A percentile compares a stretch with the other conserved stretches of the same genome.
Conservation (phyloP, 1,140 invertebrate species). For the Lucilia cuprina region DNA sequence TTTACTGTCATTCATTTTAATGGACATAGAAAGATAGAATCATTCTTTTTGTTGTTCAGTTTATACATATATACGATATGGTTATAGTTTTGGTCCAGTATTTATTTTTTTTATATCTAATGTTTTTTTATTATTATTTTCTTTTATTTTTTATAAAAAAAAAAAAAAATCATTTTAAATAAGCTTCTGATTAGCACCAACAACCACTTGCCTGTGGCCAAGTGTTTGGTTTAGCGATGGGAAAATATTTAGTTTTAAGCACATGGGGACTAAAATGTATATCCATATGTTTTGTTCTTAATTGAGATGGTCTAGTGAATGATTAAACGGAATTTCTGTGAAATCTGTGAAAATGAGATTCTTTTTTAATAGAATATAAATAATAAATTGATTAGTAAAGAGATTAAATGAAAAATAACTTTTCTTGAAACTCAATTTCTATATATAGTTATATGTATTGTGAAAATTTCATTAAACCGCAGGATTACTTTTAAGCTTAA, state of each 20-base stretch:
- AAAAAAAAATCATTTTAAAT: not conserved
- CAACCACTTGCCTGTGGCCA: not conserved
- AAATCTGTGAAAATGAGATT: no score
- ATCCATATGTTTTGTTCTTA: no score
- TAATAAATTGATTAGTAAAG: no score
- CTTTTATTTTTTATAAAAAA: not conserved
- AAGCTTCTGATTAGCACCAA: not conserved
- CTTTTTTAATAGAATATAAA: no score
- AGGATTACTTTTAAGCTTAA: no score
- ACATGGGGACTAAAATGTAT: not conserved
- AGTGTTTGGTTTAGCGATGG: not conserved
- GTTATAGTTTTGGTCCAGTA: not conserved
- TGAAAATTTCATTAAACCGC: no score
- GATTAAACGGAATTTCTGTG: no score
- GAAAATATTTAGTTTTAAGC: not conserved
- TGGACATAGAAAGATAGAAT: not conserved
- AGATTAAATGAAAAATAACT: no score
- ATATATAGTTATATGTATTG: no score
- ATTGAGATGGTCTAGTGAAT: no score
- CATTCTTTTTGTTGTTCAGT: not conserved
- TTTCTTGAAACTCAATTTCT: no score
- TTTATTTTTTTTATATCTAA: no score
- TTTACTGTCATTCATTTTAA: conserved; percentile 6
- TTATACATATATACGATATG: not conserved
- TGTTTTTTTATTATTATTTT: not conserved